Conservation (phyloP, 1,140 invertebrate genomes). For the Caenorhabditis brenneri region DNA sequence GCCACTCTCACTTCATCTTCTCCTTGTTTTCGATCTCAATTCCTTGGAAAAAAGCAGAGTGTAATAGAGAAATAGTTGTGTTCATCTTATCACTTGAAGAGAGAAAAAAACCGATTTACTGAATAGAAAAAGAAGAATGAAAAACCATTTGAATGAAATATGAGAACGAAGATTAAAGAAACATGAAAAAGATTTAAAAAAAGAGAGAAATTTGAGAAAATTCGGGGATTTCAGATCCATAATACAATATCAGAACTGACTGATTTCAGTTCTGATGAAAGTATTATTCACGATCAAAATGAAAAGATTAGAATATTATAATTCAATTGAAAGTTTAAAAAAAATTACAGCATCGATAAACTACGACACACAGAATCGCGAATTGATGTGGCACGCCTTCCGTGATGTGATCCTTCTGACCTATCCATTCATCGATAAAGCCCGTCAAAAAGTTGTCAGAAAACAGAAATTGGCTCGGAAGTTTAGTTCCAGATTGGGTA, state of each 20-base stretch:
- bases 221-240: background rate
- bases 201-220: background rate
- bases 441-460: background rate
- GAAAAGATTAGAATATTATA: background rate
- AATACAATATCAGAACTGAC: conserved; percentile 28
- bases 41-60: background rate
- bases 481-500: background rate
- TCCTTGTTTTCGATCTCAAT: conserved; percentile 10
- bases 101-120: conserved; percentile 28
- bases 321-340: background rate
- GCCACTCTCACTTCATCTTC: no score
- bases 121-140: background rate
- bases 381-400: conserved; percentile 52
- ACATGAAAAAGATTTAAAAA: background rate
- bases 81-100: conserved; percentile 22
- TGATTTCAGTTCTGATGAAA: background rate
- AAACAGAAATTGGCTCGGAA: conserved; percentile 9
- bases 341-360: conserved; percentile 48
- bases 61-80: background rate
- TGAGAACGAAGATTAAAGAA: background rate
- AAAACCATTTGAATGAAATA: no score
- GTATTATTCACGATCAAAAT: background rate
- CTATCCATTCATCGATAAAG: conserved; percentile 34
- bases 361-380: conserved; percentile 51
- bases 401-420: conserved; percentile 48